Conservation (phyloP, 2,888 invertebrate genomes). For the Luffia ferchaultella region DNA sequence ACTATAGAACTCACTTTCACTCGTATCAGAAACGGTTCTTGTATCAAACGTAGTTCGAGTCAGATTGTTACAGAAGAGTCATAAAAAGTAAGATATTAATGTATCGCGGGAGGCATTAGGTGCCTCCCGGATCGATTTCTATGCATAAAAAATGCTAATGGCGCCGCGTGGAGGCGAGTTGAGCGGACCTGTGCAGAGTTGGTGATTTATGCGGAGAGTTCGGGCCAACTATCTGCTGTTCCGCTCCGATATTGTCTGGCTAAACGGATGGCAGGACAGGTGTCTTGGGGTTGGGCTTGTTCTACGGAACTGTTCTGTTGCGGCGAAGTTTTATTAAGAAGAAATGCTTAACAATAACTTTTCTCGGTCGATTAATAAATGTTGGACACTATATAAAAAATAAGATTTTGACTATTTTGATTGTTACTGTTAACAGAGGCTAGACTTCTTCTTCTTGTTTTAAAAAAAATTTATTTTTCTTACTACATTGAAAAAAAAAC, state of each 20-base stretch:
- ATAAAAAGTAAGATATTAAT: conserved; percentile 68
- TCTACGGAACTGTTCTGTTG: no score
- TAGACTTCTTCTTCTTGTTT: no score
- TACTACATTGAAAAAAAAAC: no score
- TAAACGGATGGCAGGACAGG: conserved; percentile 11
- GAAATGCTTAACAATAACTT: no score
- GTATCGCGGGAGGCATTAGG: conserved; percentile 67
- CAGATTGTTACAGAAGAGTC: conserved; percentile 60
- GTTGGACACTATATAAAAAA: no score
- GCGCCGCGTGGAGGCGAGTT: conserved; percentile 44
- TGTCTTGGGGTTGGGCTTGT: not conserved
- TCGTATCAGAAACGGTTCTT: conserved; percentile 20
- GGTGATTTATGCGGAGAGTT: conserved; percentile 55
- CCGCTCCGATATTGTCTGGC: conserved; percentile 22
- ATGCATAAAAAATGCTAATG: conserved; percentile 67
- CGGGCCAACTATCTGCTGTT: conserved; percentile 37
- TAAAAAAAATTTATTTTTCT: no score
- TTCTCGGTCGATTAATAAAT: no score
- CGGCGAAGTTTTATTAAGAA: no score
- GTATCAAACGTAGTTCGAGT: conserved; percentile 25
- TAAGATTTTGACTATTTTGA: no score
- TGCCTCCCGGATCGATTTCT: conserved; percentile 60
- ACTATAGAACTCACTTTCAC: not conserved
- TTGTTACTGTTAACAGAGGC: no score
- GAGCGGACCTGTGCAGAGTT: conserved; percentile 23